A percentile compares a stretch with the other conserved stretches of the same genome.
Evolutionary conservation across 2,888 invertebrate species (phyloP).

Genomic region (Noctua janthina): DNA sequence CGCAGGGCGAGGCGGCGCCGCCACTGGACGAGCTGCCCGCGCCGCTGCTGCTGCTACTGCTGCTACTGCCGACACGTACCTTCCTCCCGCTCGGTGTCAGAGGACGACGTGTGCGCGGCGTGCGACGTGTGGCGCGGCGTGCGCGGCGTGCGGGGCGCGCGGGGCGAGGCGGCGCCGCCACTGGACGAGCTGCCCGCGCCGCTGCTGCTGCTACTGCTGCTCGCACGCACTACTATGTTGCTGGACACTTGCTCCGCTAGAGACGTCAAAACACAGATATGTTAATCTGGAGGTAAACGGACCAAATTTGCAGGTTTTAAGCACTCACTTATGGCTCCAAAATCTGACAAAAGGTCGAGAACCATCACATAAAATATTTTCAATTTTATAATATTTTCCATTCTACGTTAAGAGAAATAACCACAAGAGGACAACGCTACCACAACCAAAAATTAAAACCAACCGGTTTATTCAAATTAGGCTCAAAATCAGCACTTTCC

Average conservation of each 20-base stretch:
- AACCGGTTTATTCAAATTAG: too few species aligned
- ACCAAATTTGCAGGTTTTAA: too few species aligned
- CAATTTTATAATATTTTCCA: background rate
- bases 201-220: conserved; percentile 82
- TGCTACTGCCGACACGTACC: conserved; percentile 70
- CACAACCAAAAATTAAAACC: background rate
- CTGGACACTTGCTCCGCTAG: conserved; percentile 63
- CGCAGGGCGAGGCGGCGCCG: too few species aligned
- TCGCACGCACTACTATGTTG: conserved; percentile 65
- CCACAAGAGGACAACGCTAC: background rate
- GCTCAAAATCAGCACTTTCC: too few species aligned
- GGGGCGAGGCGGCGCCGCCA: conserved; percentile 74
- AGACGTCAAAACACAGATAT: background rate
- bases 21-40: conserved; percentile 72
- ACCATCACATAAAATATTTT: background rate
- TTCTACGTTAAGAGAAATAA: background rate
- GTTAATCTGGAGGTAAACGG: background rate
- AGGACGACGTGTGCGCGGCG: conserved; percentile 87
- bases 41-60: conserved; percentile 39
- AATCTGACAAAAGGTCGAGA: background rate
- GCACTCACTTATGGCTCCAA: background rate
- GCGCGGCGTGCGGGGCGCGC: conserved; percentile 73
- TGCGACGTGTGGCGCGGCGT: conserved; percentile 48
- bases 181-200: conserved; percentile 76
- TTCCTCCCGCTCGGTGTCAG: conserved; percentile 91